Evolutionary conservation across 2,888 invertebrate species (phyloP).

Genomic region (Archaeoteleia sp.): DNA sequence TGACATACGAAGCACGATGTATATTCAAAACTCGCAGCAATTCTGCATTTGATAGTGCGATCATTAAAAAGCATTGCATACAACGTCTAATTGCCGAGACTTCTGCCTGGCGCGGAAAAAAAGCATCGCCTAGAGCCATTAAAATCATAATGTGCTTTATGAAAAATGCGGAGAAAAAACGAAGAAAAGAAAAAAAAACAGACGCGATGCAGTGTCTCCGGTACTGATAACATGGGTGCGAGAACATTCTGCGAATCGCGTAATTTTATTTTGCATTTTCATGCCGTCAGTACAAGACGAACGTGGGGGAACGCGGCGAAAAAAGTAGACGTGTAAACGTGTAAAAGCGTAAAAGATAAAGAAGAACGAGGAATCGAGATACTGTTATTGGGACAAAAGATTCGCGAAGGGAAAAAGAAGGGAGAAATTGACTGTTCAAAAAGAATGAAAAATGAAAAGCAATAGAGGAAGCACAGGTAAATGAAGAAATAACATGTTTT

Average conservation of each 20-base stretch:
- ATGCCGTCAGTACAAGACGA: slow-evolving; percentile 9
- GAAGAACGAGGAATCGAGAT: slow-evolving; percentile 14
- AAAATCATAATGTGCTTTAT: slow-evolving; percentile 32
- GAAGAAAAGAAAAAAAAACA: background rate
- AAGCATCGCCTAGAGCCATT: slow-evolving; percentile 25
- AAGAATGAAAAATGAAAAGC: slow-evolving; percentile 14
- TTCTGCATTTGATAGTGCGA: slow-evolving; percentile 21
- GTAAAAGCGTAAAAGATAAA: slow-evolving; percentile 18
- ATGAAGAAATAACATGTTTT: slow-evolving; percentile 19
- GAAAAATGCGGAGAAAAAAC: background rate
- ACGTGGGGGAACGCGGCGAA: background rate
- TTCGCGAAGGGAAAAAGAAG: slow-evolving; percentile 4
- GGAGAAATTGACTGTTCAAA: slow-evolving; percentile 6
- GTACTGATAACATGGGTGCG: slow-evolving; percentile 19
- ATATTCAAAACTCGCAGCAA: slow-evolving; percentile 11
- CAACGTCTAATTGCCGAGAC: slow-evolving; percentile 27
- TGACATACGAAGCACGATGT: slow-evolving; percentile 1
- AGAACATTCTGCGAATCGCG: slow-evolving; percentile 23
- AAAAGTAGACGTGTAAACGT: slow-evolving; percentile 20
- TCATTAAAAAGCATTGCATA: slow-evolving; percentile 19
- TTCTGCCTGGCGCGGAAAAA: slow-evolving; percentile 12
- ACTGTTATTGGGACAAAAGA: slow-evolving; percentile 26
- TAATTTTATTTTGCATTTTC: slow-evolving; percentile 28
- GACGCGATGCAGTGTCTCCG: slow-evolving; percentile 5
- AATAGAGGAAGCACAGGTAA: background rate